Percentiles rank a stretch among this genome's conserved stretches.
Evolutionary conservation across 2,113 vertebrate species (phyloP).

Genomic region (Junco hyemalis): DNA sequence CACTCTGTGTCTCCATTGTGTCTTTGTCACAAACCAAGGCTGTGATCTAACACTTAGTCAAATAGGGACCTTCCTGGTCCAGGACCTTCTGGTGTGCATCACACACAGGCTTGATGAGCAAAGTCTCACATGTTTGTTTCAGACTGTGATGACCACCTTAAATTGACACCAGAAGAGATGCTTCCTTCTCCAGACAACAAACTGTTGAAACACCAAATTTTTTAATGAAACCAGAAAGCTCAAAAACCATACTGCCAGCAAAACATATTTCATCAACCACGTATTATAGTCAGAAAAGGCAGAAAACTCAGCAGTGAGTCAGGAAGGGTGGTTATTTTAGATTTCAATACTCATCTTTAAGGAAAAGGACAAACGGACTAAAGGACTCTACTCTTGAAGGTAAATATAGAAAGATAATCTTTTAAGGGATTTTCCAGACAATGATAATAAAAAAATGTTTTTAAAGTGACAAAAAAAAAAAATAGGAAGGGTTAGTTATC

Average conservation of each 20-base stretch:
- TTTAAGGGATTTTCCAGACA: background rate
- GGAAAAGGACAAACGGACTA: background rate
- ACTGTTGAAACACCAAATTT: constrained; percentile 57
- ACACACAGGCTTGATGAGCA: background rate
- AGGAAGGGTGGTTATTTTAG: background rate
- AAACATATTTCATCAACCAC: constrained; percentile 25
- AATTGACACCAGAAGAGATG: constrained; percentile 34
- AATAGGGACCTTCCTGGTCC: background rate
- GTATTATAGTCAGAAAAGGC: constrained; percentile 20
- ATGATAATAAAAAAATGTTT: background rate
- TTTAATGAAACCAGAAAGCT: constrained; percentile 52
- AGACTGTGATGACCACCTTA: constrained; percentile 25
- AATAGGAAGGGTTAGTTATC: background rate
- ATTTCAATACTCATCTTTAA: background rate
- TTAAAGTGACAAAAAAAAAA: background rate
- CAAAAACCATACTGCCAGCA: constrained; percentile 53
- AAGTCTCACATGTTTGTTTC: constrained; percentile 41
- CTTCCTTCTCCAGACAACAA: constrained; percentile 40
- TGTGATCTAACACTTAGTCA: background rate
- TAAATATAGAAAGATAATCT: background rate
- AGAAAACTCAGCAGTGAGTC: constrained; percentile 51
- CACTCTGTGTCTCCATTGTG: background rate
- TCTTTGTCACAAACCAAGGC: background rate
- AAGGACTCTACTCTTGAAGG: background rate
- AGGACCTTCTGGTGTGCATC: background rate